These are phyloP conservation scores for Microtus oregoni DNA, from an alignment of 2,113 vertebrate species.

Conservation along the genomic window DNA sequence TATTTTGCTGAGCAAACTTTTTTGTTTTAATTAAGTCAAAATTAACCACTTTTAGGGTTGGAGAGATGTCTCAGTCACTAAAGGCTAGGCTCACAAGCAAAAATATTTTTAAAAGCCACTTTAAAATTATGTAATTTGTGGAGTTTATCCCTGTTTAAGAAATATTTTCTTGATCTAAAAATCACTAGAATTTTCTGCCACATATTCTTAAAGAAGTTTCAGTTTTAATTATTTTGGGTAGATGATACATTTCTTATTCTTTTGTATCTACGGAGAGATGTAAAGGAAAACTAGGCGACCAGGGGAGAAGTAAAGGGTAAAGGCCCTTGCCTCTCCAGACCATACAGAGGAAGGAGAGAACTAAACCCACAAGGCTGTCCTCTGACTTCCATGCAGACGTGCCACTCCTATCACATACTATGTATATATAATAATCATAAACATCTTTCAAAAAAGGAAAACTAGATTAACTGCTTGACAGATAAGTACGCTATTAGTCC, in stretches of 20 bases:
- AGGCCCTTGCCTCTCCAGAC: background rate
- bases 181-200: slow-evolving; percentile 7
- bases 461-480: background rate
- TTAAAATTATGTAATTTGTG: background rate
- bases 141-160: background rate
- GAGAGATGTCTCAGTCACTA: background rate
- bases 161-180: background rate
- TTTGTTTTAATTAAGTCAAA: slow-evolving; percentile 45
- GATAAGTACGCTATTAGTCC: background rate
- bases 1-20: background rate
- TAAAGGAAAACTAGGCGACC: background rate
- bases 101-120: background rate
- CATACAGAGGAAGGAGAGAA: background rate
- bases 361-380: background rate
- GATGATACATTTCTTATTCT: background rate
- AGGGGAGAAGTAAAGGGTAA: background rate
- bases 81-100: background rate
- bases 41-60: background rate
- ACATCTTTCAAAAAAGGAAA: background rate
- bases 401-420: background rate
- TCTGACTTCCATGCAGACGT: background rate
- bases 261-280: background rate
- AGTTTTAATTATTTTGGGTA: slow-evolving; percentile 10
- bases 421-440: background rate
- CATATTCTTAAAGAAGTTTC: slow-evolving; percentile 40